Conservation (phyloP, 2,797 vertebrate genomes). For the Gila robusta region DNA sequence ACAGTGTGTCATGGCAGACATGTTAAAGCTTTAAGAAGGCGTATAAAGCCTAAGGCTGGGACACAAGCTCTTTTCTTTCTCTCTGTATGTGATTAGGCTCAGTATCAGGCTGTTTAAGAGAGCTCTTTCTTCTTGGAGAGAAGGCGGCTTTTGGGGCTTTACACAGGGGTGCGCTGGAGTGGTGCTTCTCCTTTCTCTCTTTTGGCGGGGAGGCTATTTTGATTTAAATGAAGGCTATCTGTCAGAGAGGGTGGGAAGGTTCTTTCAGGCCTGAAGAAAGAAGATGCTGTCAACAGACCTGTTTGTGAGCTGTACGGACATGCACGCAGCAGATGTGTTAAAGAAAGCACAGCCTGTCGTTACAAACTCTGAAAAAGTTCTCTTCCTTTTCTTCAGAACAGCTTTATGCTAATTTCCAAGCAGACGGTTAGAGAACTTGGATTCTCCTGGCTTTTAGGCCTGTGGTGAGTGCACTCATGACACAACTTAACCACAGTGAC, state of each 20-base stretch:
- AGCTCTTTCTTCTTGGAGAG: conserved; percentile 61
- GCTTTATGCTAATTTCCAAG: conserved; percentile 78
- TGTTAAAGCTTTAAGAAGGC: conserved; percentile 54
- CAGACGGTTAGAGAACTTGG: conserved; percentile 64
- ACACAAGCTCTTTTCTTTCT: conserved; percentile 49
- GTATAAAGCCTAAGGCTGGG: conserved; percentile 61
- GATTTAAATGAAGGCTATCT: conserved; percentile 84
- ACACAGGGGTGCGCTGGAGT: conserved; percentile 64
- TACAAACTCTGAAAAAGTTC: conserved; percentile 57
- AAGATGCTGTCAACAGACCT: conserved; percentile 78
- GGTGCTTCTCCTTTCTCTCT: conserved; percentile 73
- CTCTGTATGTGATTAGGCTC: conserved; percentile 71
- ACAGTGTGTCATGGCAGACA: conserved; percentile 59
- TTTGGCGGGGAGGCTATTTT: conserved; percentile 76
- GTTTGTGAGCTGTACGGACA: conserved; percentile 81
- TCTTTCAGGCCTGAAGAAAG: conserved; percentile 81
- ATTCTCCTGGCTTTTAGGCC: conserved; percentile 35
- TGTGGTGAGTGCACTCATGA: conserved; percentile 56
- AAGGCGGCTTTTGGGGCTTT: conserved; percentile 64
- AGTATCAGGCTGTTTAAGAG: conserved; percentile 77
- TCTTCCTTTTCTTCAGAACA: conserved; percentile 60
- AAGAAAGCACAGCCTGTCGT: conserved; percentile 67
- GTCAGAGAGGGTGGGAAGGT: conserved; percentile 80
- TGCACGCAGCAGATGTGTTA: conserved; percentile 86
- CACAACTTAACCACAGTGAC: conserved; percentile 56